Evolutionary conservation across 2,113 vertebrate species (phyloP).

Genomic region (Syngnathus floridae): DNA sequence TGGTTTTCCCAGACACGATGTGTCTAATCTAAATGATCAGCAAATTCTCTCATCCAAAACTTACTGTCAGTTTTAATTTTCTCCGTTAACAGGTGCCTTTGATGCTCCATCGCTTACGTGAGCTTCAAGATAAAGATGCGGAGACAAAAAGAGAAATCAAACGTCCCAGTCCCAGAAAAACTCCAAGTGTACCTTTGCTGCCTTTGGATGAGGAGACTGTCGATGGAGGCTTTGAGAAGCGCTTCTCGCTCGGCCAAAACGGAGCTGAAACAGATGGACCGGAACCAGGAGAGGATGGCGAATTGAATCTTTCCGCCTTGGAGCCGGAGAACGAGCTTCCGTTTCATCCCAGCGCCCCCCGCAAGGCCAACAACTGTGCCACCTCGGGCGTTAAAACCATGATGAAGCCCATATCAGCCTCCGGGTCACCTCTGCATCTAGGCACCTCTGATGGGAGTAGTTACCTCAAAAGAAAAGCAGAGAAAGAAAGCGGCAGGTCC

Average conservation of each 20-base stretch:
- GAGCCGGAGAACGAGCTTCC: constrained; percentile 77
- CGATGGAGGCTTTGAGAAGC: constrained; percentile 84
- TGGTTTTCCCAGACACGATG: constrained; percentile 1
- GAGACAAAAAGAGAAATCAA: constrained; percentile 81
- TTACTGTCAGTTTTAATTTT: constrained; percentile 2
- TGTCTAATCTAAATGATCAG: not conserved
- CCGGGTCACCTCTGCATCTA: constrained; percentile 30
- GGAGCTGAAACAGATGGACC: constrained; percentile 45
- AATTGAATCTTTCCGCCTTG: constrained; percentile 49
- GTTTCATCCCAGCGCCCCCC: constrained; percentile 78
- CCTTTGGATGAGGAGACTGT: constrained; percentile 92
- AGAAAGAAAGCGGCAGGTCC: constrained; percentile 78
- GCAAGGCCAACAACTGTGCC: constrained; percentile 76
- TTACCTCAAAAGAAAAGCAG: constrained; percentile 69
- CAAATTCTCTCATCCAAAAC: not conserved
- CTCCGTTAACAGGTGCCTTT: constrained; percentile 81
- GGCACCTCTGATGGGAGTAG: constrained; percentile 60
- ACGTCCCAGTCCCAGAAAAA: constrained; percentile 83
- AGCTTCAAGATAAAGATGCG: constrained; percentile 85
- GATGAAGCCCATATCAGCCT: constrained; percentile 72
- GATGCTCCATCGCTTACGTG: constrained; percentile 86
- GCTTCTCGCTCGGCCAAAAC: constrained; percentile 59
- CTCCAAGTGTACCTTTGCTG: constrained; percentile 76
- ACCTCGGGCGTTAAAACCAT: constrained; percentile 76
- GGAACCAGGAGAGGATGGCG: constrained; percentile 27